These are phyloP conservation scores for Lagopus leucura DNA, from an alignment of 2,113 vertebrate genomes.

Conservation along the genomic window DNA sequence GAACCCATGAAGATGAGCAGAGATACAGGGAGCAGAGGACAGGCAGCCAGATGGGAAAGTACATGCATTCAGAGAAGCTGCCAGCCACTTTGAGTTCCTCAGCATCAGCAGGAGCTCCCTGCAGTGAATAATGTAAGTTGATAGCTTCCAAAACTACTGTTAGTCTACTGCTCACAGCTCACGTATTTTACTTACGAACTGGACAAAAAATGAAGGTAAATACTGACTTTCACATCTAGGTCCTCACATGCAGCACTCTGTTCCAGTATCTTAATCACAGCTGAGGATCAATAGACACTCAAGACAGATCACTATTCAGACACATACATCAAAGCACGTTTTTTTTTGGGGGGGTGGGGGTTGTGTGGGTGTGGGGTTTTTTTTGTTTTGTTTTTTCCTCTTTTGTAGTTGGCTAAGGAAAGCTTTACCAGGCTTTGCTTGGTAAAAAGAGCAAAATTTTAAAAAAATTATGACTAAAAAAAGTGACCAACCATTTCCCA, in stretches of 20 bases:
- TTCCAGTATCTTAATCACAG: not conserved
- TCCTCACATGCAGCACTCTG: not conserved
- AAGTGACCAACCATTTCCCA: not conserved
- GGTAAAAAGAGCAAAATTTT: not conserved
- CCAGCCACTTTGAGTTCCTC: not conserved
- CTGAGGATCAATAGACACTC: not conserved
- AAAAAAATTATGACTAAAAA: not conserved
- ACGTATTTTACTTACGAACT: not conserved
- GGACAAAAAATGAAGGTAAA: not conserved
- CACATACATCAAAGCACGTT: not conserved
- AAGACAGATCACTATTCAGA: not conserved
- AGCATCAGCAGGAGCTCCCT: not conserved
- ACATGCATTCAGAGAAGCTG: not conserved
- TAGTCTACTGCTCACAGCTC: not conserved
- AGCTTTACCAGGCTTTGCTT: not conserved
- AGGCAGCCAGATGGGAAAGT: not conserved
- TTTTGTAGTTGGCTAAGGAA: not conserved
- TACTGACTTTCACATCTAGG: not conserved
- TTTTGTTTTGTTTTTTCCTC: not conserved
- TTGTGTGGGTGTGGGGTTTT: too few relatives aligned
- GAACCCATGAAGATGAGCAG: not conserved
- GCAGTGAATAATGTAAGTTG: not conserved
- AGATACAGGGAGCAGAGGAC: not conserved
- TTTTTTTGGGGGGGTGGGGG: not conserved
- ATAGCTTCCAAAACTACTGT: not conserved